These are phyloP conservation scores for Odocoileus virginianus DNA, from an alignment of 2,113 vertebrate genomes.

Conservation along the genomic window DNA sequence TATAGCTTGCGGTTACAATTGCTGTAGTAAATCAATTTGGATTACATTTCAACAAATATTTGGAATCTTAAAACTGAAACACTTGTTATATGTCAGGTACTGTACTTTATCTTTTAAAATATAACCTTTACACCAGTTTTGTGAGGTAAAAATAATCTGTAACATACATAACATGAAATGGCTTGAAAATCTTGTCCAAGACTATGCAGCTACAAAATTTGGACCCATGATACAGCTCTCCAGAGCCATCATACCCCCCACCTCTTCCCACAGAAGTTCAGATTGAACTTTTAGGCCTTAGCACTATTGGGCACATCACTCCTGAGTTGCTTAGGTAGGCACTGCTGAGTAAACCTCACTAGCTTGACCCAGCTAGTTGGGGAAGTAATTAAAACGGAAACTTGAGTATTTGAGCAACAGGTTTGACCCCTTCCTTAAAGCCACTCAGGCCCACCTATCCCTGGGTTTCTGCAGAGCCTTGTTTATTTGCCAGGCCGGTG, in stretches of 20 bases:
- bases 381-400: background rate
- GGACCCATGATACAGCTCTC: background rate
- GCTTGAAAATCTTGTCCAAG: background rate
- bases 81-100: background rate
- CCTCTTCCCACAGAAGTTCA: background rate
- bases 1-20: background rate
- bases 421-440: background rate
- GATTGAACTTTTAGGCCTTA: background rate
- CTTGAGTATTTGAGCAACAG: background rate
- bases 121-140: background rate
- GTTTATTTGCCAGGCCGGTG: background rate
- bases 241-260: background rate
- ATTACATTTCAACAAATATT: background rate
- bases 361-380: background rate
- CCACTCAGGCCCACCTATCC: too few relatives aligned
- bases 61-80: background rate
- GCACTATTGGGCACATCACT: background rate
- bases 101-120: background rate
- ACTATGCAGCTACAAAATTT: background rate
- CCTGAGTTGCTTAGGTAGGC: background rate
- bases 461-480: background rate
- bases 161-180: background rate
- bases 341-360: background rate
- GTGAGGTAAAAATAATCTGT: background rate
- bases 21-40: background rate